Conservation (phyloP, 1,140 invertebrate species). For the Drosophila ficusphila region DNA sequence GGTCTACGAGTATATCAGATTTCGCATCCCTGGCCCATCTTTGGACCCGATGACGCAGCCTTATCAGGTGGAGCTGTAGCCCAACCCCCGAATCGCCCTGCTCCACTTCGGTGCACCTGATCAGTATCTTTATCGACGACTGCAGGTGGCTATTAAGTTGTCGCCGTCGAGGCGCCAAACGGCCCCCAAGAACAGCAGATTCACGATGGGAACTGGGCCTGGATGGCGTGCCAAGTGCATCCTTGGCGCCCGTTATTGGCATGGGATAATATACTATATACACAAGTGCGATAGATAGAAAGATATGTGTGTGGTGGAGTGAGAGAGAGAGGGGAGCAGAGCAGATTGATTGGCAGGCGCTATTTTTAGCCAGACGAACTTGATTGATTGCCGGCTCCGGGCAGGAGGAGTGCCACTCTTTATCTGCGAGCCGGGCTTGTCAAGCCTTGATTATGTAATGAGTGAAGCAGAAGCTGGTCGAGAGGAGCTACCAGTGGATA, state of each 20-base stretch:
- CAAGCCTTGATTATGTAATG: conserved; percentile 75
- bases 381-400: conserved; percentile 65
- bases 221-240: conserved; percentile 68
- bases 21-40: conserved; percentile 36
- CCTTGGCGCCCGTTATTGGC: conserved; percentile 80
- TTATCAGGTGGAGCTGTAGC: conserved; percentile 34
- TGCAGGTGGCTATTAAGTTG: conserved; percentile 77
- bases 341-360: conserved; percentile 63
- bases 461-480: conserved; percentile 49
- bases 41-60: conserved; percentile 45
- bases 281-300: neutral
- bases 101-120: conserved; percentile 14
- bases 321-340: no score
- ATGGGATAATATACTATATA: no score
- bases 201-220: conserved; percentile 78
- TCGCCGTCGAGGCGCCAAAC: conserved; percentile 73
- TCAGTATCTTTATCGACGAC: conserved; percentile 55
- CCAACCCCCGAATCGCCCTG: neutral
- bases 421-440: conserved; percentile 24
- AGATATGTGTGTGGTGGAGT: neutral
- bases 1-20: conserved; percentile 20
- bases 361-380: conserved; percentile 74
- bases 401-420: conserved; percentile 1
- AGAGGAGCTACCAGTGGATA: conserved; percentile 7
- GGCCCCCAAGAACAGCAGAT: conserved; percentile 51